These are phyloP conservation scores for Agrilus planipennis DNA, from an alignment of 1,140 invertebrate species.

Conservation along the genomic window DNA sequence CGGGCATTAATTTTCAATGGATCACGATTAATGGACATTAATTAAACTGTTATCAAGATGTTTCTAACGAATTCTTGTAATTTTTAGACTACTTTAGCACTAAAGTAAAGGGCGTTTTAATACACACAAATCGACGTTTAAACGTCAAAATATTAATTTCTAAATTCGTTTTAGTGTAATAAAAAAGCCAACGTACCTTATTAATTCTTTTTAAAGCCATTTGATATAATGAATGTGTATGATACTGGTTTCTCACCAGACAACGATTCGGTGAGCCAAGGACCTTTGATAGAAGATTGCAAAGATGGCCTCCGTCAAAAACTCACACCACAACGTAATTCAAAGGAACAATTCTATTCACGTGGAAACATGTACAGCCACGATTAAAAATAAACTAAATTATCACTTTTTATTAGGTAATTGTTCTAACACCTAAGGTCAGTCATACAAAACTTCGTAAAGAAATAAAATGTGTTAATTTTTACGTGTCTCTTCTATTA, in stretches of 20 bases:
- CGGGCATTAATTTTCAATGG: too few relatives aligned
- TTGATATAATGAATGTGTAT: constrained; percentile 47
- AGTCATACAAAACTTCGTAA: neutral
- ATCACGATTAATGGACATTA: too few relatives aligned
- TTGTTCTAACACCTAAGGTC: neutral
- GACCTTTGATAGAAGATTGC: constrained; percentile 53
- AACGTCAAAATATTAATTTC: constrained; percentile 8
- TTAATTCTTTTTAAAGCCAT: constrained; percentile 95
- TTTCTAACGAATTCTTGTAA: too few relatives aligned
- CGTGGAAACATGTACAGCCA: constrained; percentile 6
- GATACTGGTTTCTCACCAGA: constrained; percentile 49
- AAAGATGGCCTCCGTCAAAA: constrained; percentile 54
- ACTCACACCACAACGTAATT: constrained; percentile 45
- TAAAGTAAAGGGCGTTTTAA: constrained; percentile 42
- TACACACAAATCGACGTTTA: constrained; percentile 16
- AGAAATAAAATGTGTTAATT: constrained; percentile 1
- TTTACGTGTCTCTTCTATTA: constrained; percentile 8
- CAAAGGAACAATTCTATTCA: constrained; percentile 29
- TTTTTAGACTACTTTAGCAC: constrained; percentile 33
- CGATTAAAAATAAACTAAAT: constrained; percentile 11
- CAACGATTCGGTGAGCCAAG: constrained; percentile 50
- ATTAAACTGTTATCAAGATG: too few relatives aligned
- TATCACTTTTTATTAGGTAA: constrained; percentile 1
- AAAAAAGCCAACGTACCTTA: constrained; percentile 61
- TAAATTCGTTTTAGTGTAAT: constrained; percentile 8